Evolutionary conservation across 2,797 vertebrate genomes (phyloP).

Genomic region (Silurus aristotelis): DNA sequence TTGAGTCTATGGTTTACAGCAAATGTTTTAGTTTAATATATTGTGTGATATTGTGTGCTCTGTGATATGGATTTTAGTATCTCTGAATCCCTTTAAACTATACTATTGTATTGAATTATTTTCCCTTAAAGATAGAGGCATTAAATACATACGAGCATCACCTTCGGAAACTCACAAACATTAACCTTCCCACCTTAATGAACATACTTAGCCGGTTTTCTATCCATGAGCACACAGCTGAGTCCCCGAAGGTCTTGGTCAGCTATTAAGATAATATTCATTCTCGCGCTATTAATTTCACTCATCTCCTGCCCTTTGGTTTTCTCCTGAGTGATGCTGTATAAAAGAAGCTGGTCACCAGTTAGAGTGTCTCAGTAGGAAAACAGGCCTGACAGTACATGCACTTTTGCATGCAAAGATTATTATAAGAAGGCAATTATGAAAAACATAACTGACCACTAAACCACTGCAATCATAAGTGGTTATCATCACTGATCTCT

Average conservation of each 20-base stretch:
- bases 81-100: constrained; percentile 6
- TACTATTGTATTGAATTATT: background rate
- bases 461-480: background rate
- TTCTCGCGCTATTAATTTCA: background rate
- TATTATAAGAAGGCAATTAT: background rate
- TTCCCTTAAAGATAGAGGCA: background rate
- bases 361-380: background rate
- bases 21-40: background rate
- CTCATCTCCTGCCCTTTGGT: background rate
- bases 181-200: constrained; percentile 35
- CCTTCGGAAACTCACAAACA: constrained; percentile 16
- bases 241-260: constrained; percentile 6
- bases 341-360: constrained; percentile 6
- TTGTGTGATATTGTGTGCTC: background rate
- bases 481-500: background rate
- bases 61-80: background rate
- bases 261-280: constrained; percentile 23
- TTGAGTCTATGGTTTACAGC: background rate
- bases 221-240: background rate
- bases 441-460: background rate
- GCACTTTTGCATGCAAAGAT: background rate
- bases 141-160: constrained; percentile 16
- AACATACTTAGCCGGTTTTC: background rate
- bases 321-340: background rate
- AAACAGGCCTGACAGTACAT: background rate